Percentiles rank a stretch among this genome's conserved stretches.
phyloP scores from a whole-genome alignment of 2,888 invertebrate species.

The Cetonia aurata region DNA sequence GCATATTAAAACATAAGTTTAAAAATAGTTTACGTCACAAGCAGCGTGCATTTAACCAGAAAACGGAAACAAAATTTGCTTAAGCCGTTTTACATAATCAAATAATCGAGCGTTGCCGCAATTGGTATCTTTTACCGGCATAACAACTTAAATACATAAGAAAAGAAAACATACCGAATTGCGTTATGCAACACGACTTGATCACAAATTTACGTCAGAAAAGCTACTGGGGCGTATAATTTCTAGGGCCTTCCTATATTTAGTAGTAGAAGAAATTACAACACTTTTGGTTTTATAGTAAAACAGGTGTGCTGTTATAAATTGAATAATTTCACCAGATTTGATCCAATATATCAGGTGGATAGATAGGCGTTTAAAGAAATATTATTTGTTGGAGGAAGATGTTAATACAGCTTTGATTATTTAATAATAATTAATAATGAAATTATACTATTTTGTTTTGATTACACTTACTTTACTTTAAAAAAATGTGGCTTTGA shows the following conservation, averaged over 20 bases:
- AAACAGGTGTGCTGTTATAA: slow-evolving; percentile 7
- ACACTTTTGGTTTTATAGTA: neutral
- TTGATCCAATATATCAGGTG: no score
- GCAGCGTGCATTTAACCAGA: neutral
- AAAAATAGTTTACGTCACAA: no score
- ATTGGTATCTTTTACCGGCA: neutral
- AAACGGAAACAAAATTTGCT: slow-evolving; percentile 16
- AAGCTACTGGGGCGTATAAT: slow-evolving; percentile 15
- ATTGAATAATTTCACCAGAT: no score
- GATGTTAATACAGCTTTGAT: neutral
- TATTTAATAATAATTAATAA: no score
- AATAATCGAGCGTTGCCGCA: slow-evolving; percentile 14
- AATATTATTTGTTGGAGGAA: slow-evolving; percentile 3
- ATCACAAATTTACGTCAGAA: neutral
- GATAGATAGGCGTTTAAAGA: neutral
- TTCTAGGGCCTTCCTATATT: neutral
- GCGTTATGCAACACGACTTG: slow-evolving; percentile 15
- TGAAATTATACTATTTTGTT: no score
- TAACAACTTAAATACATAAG: no score
- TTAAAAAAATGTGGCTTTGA: no score
- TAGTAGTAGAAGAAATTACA: slow-evolving; percentile 3
- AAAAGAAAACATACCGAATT: slow-evolving; percentile 1
- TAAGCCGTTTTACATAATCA: slow-evolving; percentile 17
- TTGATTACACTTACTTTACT: no score
- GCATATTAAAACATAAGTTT: neutral